Conservation (phyloP, 2,797 vertebrate genomes). For the Gymnothorax reevesii region DNA sequence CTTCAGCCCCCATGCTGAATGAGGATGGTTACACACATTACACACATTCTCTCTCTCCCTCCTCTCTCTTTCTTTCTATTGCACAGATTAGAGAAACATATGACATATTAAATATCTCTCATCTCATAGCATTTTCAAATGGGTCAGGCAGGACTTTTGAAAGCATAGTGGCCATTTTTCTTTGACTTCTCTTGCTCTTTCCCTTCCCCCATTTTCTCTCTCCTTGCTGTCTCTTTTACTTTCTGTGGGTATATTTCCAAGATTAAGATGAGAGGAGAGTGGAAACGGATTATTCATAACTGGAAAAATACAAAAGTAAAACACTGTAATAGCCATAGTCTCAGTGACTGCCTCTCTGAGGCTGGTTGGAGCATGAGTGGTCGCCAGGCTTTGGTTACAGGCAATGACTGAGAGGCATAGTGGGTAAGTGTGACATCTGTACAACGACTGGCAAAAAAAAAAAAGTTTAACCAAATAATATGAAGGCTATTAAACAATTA, state of each 20-base stretch:
- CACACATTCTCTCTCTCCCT: not conserved
- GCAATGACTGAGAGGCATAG: not conserved
- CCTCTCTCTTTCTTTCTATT: not conserved
- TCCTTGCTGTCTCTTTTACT: not conserved
- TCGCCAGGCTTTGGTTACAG: not conserved
- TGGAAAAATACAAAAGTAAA: not conserved
- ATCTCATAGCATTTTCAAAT: too few relatives aligned
- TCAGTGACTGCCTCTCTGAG: not conserved
- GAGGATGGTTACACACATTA: not conserved
- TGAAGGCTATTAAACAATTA: not conserved
- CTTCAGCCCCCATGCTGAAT: not conserved
- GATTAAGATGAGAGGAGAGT: not conserved
- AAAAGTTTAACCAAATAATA: not conserved
- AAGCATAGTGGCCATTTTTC: too few relatives aligned
- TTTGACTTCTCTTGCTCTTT: too few relatives aligned
- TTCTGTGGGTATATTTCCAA: not conserved
- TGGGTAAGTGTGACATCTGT: too few relatives aligned
- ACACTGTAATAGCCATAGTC: not conserved
- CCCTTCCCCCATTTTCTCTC: not conserved
- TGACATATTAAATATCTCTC: too few relatives aligned
- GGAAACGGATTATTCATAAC: not conserved
- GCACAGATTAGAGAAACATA: too few relatives aligned
- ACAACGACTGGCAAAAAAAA: constrained; percentile 48
- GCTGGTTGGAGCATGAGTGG: not conserved
- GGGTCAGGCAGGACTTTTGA: too few relatives aligned